Base-by-base conservation (phyloP, 2,888 invertebrate species). In the Acanthosepion lycidas region DNA sequence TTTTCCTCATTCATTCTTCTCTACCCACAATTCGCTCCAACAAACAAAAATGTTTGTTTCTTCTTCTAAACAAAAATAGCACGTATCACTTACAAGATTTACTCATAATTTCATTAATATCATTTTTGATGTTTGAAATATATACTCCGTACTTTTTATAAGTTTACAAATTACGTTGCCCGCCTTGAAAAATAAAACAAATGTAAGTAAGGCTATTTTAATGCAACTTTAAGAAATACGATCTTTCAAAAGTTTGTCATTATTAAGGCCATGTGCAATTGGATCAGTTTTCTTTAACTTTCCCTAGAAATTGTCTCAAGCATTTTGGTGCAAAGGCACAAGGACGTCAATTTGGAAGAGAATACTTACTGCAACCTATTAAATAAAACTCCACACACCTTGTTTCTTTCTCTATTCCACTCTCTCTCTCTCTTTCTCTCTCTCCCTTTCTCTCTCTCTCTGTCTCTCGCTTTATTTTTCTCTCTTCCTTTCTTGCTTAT, bases 31-130 rank as follows among this genome's bases (percentile, higher is more conserved):
- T 33, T 0, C n/a, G n/a, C 18, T 78, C 78, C n/a, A 78, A 78
- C 78, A 78, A 78, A 78, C 78, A 78, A 78, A 78, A 78, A n/a
- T 78, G n/a, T 78, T 78, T 78, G 78, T 78, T 78, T 18, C n/a
- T 78, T 78, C 33, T 78, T 78, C 78, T 78, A 18, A n/a, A 78
- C 33, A 78, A 78, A 78, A 78, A 78, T 78, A 78, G 9, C 20
- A 78, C 1, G 9, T 33, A 78, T 15, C 33, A 33, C 33, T 78
- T n/a, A 78, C 78, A 78, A n/a, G 33, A 78, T 78, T n/a, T 15
- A 78, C 12, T 23, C 12, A 33, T 33, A 33, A 78, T 78, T 78
- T 78, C 78, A 78, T 33, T n/a, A 78, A 78, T 78, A 33, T n/a
- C 33, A 33, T 23, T 78, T 28, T 78, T 78, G n/a, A 12, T 78